Evolutionary conservation across 2,797 vertebrate species (phyloP).

Genomic region (Lycodopsis pacificus): DNA sequence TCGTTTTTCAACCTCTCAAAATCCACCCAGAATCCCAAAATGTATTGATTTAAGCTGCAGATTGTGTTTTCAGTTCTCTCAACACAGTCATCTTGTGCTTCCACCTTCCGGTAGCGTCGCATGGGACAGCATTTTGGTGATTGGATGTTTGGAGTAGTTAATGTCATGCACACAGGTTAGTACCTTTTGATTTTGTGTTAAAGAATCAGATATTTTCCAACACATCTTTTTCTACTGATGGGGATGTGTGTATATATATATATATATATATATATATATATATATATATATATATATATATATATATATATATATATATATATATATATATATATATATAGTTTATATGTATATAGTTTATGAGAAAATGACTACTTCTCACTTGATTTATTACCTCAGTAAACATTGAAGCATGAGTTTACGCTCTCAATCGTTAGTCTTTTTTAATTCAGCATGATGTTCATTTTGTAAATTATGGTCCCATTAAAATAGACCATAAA

Average conservation of each 20-base stretch:
- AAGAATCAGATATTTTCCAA: not conserved
- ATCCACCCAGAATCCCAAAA: not conserved
- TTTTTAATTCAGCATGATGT: no score
- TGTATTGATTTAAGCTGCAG: not conserved
- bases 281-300: no score
- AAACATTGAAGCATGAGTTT: no score
- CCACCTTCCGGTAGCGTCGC: not conserved
- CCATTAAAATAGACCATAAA: no score
- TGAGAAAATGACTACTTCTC: no score
- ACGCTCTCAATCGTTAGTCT: no score
- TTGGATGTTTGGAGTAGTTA: not conserved
- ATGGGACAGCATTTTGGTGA: not conserved
- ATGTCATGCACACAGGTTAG: not conserved
- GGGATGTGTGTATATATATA: no score
- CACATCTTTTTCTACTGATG: not conserved
- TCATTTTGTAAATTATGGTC: no score
- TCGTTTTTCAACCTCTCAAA: not conserved
- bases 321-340: no score
- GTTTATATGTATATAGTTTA: not conserved
- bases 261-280: no score
- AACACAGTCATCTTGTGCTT: not conserved
- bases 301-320: no score
- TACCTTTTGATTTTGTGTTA: not conserved
- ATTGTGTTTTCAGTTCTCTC: not conserved
- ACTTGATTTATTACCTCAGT: no score